Conservation (phyloP, 2,113 vertebrate genomes). For the Strix uralensis region DNA sequence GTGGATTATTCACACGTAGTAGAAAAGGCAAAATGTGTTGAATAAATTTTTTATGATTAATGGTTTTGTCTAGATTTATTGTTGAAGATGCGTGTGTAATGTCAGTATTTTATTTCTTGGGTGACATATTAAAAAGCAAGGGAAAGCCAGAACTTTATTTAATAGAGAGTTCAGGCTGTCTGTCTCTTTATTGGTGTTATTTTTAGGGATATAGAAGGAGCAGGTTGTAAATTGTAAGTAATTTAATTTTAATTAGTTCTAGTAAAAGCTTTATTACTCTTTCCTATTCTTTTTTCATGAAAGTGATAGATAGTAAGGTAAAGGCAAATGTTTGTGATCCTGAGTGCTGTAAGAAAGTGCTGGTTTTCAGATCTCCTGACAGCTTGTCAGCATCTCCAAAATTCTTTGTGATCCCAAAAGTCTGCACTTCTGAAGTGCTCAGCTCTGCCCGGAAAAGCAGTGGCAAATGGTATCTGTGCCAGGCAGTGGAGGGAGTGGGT, state of each 20-base stretch:
- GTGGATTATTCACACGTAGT: background rate
- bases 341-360: background rate
- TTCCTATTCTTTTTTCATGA: background rate
- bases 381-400: background rate
- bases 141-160: background rate
- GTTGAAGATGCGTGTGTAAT: background rate
- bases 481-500: background rate
- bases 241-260: slow-evolving; percentile 52
- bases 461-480: background rate
- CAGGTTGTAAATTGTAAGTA: slow-evolving; percentile 2
- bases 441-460: background rate
- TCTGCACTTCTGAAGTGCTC: background rate
- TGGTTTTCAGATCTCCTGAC: background rate
- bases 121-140: background rate
- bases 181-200: background rate
- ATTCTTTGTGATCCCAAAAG: background rate
- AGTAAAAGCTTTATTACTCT: slow-evolving; percentile 20
- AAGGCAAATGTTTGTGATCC: background rate
- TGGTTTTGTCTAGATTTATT: background rate
- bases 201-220: background rate
- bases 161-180: background rate
- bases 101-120: background rate
- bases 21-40: background rate
- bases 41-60: background rate
- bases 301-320: background rate